These are phyloP conservation scores for Apodemia mormo DNA, from an alignment of 2,888 invertebrate genomes.

Conservation along the genomic window DNA sequence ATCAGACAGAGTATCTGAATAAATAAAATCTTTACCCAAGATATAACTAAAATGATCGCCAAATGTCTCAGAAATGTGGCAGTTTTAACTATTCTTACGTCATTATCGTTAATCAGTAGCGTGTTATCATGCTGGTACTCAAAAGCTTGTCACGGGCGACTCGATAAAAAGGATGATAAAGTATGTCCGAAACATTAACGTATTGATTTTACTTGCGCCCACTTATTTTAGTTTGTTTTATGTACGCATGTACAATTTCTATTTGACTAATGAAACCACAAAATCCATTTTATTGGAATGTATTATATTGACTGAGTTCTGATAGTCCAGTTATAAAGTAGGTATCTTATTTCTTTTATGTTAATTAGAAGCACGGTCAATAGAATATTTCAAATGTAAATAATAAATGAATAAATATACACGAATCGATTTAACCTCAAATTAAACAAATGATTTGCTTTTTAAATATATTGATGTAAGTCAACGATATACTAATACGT, in stretches of 20 bases:
- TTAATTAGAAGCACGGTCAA: background rate
- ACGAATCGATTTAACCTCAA: too few relatives aligned
- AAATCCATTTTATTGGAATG: background rate
- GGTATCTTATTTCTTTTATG: background rate
- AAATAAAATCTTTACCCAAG: too few relatives aligned
- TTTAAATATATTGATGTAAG: too few relatives aligned
- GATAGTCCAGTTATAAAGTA: background rate
- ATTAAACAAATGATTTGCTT: too few relatives aligned
- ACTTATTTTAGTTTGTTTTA: slow-evolving; percentile 37
- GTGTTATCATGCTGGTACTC: slow-evolving; percentile 60
- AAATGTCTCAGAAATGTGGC: background rate
- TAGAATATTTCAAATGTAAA: background rate
- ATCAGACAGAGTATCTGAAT: too few relatives aligned
- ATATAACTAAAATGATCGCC: background rate
- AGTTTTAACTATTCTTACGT: slow-evolving; percentile 32
- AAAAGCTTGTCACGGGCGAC: slow-evolving; percentile 54
- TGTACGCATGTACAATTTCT: slow-evolving; percentile 34
- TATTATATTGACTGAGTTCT: background rate
- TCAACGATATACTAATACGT: too few relatives aligned
- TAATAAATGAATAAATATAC: too few relatives aligned
- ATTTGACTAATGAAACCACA: slow-evolving; percentile 34
- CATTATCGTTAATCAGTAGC: slow-evolving; percentile 67
- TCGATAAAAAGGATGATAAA: slow-evolving; percentile 67
- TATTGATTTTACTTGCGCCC: slow-evolving; percentile 62
- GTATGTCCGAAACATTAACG: slow-evolving; percentile 56